These are phyloP conservation scores for Scatophagus argus DNA, from an alignment of 2,113 vertebrate genomes.

Conservation along the genomic window DNA sequence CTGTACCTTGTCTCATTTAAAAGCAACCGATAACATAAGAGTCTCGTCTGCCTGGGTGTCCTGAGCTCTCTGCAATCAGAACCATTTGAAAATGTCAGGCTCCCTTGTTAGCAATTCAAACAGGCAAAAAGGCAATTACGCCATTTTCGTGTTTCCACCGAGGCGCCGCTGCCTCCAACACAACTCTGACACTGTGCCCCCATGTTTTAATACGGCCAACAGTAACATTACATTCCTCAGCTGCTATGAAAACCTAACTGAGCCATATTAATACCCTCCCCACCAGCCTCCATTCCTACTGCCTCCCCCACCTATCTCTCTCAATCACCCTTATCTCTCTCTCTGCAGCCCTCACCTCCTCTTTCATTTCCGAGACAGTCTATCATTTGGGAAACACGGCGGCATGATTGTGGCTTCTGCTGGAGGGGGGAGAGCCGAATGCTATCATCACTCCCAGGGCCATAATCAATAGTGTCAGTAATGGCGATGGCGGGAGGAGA, in stretches of 20 bases:
- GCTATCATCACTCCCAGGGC: conserved; percentile 88
- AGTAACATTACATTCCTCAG: conserved; percentile 86
- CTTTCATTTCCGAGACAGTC: conserved; percentile 82
- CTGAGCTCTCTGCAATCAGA: conserved; percentile 81
- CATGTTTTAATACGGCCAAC: conserved; percentile 84
- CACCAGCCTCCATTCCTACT: conserved; percentile 22
- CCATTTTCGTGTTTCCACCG: conserved; percentile 85
- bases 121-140: conserved; percentile 85
- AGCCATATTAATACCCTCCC: conserved; percentile 84
- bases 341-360: conserved; percentile 81
- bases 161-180: conserved; percentile 85
- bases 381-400: conserved; percentile 83
- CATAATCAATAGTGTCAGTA: conserved; percentile 86
- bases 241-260: conserved; percentile 83
- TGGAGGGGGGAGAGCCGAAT: conserved; percentile 82
- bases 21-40: conserved; percentile 70
- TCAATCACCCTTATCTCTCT: conserved; percentile 76
- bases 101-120: conserved; percentile 90
- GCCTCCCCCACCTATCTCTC: conserved; percentile 59
- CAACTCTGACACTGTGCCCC: conserved; percentile 81
- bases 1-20: conserved; percentile 59
- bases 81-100: conserved; percentile 88
- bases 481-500: conserved; percentile 69
- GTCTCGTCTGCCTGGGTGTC: conserved; percentile 59
- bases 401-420: conserved; percentile 85